Percentiles rank a stretch among this genome's conserved stretches.
Conservation (phyloP, 1,140 invertebrate species). For the Leptonema lineaticorne region DNA sequence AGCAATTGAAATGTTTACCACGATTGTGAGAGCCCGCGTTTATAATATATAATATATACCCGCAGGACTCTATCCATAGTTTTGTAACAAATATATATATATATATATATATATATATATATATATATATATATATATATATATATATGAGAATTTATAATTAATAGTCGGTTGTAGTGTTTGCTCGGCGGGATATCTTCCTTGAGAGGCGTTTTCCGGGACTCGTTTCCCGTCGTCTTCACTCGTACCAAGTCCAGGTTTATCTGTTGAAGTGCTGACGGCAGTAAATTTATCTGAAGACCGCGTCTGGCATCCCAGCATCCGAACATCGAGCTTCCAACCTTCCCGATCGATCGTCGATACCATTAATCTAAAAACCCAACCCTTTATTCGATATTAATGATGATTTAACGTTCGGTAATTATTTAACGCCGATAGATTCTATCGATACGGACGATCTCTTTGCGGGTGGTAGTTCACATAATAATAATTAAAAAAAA, state of each 20-base stretch:
- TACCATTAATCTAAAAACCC: constrained; percentile 31
- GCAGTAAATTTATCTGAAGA: constrained; percentile 36
- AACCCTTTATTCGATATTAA: constrained; percentile 36
- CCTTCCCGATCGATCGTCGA: constrained; percentile 32
- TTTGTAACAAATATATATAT: background rate
- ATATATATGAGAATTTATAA: constrained; percentile 1
- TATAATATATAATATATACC: too few relatives aligned
- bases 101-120: background rate
- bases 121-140: background rate
- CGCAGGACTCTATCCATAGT: too few relatives aligned
- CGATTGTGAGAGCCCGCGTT: too few relatives aligned
- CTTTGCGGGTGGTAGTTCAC: background rate
- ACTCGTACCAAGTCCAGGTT: constrained; percentile 23
- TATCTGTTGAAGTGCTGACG: constrained; percentile 37
- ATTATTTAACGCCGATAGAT: constrained; percentile 29
- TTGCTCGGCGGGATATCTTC: constrained; percentile 23
- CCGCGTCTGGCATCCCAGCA: background rate
- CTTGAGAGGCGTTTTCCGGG: background rate
- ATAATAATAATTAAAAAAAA: too few relatives aligned
- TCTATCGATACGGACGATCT: background rate
- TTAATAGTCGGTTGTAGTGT: background rate
- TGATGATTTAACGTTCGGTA: constrained; percentile 35
- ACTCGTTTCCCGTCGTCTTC: background rate
- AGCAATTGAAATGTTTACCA: too few relatives aligned
- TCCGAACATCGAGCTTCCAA: constrained; percentile 20